phyloP scores from a whole-genome alignment of 2,888 invertebrate genomes.

The Drosophila atroscutellata region DNA sequence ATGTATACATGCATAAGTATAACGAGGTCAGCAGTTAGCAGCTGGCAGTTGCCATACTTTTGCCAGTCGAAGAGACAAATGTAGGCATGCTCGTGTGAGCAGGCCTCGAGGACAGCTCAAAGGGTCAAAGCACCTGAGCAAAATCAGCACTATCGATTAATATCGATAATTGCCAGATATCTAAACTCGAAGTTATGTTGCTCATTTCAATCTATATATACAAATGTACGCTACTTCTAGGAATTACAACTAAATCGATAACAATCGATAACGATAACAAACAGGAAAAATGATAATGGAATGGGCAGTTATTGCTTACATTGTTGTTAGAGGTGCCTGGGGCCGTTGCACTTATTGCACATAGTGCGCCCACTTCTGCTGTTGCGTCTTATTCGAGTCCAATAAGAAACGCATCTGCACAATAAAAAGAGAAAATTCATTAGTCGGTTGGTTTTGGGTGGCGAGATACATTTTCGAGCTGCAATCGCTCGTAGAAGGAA shows the following conservation, averaged over 20 bases:
- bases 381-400: slow-evolving; percentile 7
- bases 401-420: slow-evolving; percentile 28
- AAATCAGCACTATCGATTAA: not conserved
- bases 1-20: slow-evolving; percentile 24
- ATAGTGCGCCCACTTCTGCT: slow-evolving; percentile 26
- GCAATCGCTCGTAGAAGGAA: slow-evolving; percentile 9
- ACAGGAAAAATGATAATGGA: not conserved
- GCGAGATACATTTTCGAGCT: not conserved
- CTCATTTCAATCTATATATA: not conserved
- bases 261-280: not conserved
- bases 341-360: slow-evolving; percentile 39
- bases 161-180: not conserved
- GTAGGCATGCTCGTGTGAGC: not conserved
- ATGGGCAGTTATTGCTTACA: slow-evolving; percentile 22
- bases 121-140: not conserved
- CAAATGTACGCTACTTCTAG: not conserved
- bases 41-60: not conserved
- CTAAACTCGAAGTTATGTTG: not conserved
- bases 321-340: slow-evolving; percentile 16
- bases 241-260: slow-evolving; percentile 3
- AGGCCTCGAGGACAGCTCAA: slow-evolving; percentile 23
- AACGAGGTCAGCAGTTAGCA: slow-evolving; percentile 56
- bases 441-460: slow-evolving; percentile 1
- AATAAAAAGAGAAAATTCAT: slow-evolving; percentile 28
- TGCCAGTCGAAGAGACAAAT: not conserved